Percentiles rank a stretch among this genome's conserved stretches.
Evolutionary conservation across 2,888 invertebrate species (phyloP).

Genomic region (Automeris io): DNA sequence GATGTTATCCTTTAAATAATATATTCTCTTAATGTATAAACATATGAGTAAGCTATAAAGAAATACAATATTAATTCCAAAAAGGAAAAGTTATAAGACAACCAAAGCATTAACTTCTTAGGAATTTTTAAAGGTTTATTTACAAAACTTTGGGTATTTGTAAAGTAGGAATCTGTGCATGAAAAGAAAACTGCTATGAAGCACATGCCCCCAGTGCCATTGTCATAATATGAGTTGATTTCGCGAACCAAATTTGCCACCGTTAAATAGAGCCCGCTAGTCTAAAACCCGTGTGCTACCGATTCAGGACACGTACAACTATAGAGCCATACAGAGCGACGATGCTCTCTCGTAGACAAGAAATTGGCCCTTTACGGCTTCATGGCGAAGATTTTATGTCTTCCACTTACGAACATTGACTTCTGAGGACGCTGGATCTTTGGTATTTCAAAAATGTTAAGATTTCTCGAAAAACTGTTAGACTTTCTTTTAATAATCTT

Average conservation of each 20-base stretch:
- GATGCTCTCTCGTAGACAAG: constrained; percentile 53
- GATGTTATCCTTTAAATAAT: too few species aligned
- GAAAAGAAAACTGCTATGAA: not conserved
- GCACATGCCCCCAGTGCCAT: constrained; percentile 3
- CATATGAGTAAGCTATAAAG: too few species aligned
- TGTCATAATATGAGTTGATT: constrained; percentile 15
- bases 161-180: too few species aligned
- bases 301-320: constrained; percentile 49
- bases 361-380: constrained; percentile 61
- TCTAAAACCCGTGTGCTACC: constrained; percentile 23
- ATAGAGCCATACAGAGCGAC: constrained; percentile 41
- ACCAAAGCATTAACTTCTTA: too few species aligned
- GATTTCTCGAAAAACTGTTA: constrained; percentile 6
- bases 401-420: constrained; percentile 59
- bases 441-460: constrained; percentile 42
- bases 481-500: too few species aligned
- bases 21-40: too few species aligned
- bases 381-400: constrained; percentile 59
- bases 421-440: constrained; percentile 49
- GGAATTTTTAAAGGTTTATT: too few species aligned
- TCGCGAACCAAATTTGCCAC: constrained; percentile 12
- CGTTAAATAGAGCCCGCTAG: constrained; percentile 11
- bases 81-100: too few species aligned
- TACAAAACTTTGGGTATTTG: too few species aligned
- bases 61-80: too few species aligned